Base-by-base conservation (phyloP, 2,888 invertebrate genomes). In the Papilio gigon region DNA sequence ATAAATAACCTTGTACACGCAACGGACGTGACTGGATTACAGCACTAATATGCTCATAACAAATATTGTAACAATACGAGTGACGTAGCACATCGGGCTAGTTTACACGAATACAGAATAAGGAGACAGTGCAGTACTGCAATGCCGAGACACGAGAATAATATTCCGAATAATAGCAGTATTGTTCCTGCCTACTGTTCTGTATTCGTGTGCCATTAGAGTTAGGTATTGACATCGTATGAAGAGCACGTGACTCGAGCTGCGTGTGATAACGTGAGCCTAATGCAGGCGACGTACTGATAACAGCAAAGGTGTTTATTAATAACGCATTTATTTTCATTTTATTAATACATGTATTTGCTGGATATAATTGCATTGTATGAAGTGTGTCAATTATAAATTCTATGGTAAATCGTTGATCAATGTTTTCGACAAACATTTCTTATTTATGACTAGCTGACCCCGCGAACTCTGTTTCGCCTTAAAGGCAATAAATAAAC, bases 41-140 rank as follows among this genome's bases (percentile, higher is more conserved):
- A 35, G 12, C n/a, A 42, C n/a, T 20, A 58, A 58, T 47, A 59
- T 27, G 30, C 22, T n/a, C 33, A 59, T 66, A 60, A 60, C 47
- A 27, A 60, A 66, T 66, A 59, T 66, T 59, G 33, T 65, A 58
- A 42, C 58, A 17, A 37, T 33, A 59, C n/a, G 14, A 47, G 8
- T 56, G 20, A 25, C 65, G 59, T 60, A n/a, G n/a, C 47, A 60
- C 37, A 35, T 22, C 37, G 17, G 35, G 37, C 35, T 37, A 50
- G 17, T 37, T 1, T 14, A 37, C 14, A 37, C 37, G 37, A 37
- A 14, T 11, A 11, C 11, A 37, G 11, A 35, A 35, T 11, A 14
- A n/a, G n/a, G n/a, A 37, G 14, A 14, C 14, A 37, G 37, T 14
- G 37, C 14, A 37, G 14, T 37, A 37, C 11, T n/a, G n/a, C n/a